Conservation (phyloP, 2,113 vertebrate species). For the Chiloscyllium plagiosum region DNA sequence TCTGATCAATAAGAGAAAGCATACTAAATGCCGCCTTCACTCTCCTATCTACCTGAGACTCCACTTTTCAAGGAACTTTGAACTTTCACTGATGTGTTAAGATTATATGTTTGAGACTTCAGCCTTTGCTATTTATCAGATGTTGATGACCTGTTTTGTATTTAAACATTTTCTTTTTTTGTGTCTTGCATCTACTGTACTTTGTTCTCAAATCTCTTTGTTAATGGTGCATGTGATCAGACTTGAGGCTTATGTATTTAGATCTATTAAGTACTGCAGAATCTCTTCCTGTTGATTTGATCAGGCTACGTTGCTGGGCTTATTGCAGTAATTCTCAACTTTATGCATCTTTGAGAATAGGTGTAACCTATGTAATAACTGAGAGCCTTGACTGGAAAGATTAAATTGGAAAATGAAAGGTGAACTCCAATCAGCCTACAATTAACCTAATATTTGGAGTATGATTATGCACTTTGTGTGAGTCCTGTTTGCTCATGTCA, state of each 20-base stretch:
- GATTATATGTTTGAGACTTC: not conserved
- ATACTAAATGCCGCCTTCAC: too few relatives aligned
- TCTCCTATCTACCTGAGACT: too few relatives aligned
- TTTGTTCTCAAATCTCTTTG: not conserved
- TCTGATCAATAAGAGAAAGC: too few relatives aligned
- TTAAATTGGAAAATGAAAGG: not conserved
- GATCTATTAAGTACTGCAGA: not conserved
- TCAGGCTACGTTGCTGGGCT: not conserved
- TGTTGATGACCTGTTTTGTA: not conserved
- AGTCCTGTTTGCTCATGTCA: not conserved
- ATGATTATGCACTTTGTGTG: not conserved
- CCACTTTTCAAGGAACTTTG: too few relatives aligned
- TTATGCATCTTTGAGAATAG: not conserved
- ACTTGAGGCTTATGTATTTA: not conserved
- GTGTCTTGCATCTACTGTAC: not conserved
- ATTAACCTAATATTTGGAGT: not conserved
- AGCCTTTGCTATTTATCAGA: not conserved
- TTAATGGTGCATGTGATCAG: too few relatives aligned
- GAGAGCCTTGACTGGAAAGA: not conserved
- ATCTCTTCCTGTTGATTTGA: not conserved
- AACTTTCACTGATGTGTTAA: too few relatives aligned
- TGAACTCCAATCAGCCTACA: not conserved
- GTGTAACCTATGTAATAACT: not conserved
- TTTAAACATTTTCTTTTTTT: not conserved
- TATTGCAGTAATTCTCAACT: not conserved